Evolutionary conservation across 2,888 invertebrate species (phyloP), one percentile per base, ranked within the genome.

Genomic region (Rhodophaea formosa): DNA sequence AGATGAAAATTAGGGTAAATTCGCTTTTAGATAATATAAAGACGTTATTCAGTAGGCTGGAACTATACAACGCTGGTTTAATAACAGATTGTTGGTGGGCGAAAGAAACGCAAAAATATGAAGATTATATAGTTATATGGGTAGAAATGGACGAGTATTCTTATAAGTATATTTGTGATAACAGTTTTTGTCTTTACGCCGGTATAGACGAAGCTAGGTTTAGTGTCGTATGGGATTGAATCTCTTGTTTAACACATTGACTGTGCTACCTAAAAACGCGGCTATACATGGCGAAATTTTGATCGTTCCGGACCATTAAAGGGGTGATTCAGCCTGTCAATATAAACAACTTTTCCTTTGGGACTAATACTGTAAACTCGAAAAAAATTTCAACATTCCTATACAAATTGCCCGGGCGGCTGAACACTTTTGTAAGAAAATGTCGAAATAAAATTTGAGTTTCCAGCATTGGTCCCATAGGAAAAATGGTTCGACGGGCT

Each of bases 161-260:
- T 0, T 73, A 72, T 44, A 61, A 74, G 1, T 78, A 67, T 65
- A 70, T 87, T 17, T 63, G 68, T 23, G 53, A 69, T 3, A 66
- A 71, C 0, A 65, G 73, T 12, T 79, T 80, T 47, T 59, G 65
- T 1, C 63, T 87, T 17, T 76, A 70, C 44, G 75, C 72, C 7
- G 87, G 88, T 1, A 61, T 81, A 0, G 87, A 86, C 61, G 76
- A 71, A 42, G 73, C 77, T 0, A 59, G 66, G 12, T 84, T 84
- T 54, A 75, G 61, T 60, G 58, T 74, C 16, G 53, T 72, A 10
- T 77, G 72, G 69, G 61, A 70, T 46, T 75, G 63, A 69, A 51
- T 17, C 30, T 23, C 23, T 17, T 23, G 30, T 16, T 14, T 49
- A 10, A 39, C 39, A 39, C 39, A 39, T 39, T 39, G n/a, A 39